Evolutionary conservation across 2,113 vertebrate species (phyloP), one percentile per base, ranked within the genome.

Genomic region (Trinectes maculatus): DNA sequence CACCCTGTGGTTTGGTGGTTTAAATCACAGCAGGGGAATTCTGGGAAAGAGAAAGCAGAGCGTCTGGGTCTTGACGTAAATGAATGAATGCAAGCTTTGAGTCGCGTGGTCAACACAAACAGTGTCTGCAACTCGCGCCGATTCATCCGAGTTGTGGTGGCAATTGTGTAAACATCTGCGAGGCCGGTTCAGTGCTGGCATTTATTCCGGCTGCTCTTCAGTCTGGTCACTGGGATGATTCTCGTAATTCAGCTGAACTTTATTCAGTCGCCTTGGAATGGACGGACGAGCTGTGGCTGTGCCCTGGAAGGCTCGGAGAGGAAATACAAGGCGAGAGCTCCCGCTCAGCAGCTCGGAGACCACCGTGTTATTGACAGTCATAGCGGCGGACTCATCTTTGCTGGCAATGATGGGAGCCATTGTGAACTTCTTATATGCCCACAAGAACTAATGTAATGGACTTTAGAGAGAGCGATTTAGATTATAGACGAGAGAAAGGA

Each of bases 161-260:
- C 47, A 74, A 44, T 54, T 56, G 65, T 71, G 46, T 71, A 80
- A 80, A 85, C 65, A 84, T 74, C 66, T 58, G 61, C 56, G 71
- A 76, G 62, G 47, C 59, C 10, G 58, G 74, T 47, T 79, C 55
- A 72, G 67, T 70, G 44, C 61, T 42, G 40, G 12, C 54, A 42
- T 25, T 84, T 71, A 58, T 79, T 72, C 60, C 67, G 57, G 68
- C 57, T 56, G 57, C 40, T 76, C 75, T 28, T 11, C 1, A 67
- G 49, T 82, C 42, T 44, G 71, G n/a, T n/a, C n/a, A 79, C 74
- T 59, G 68, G 43, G 67, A 57, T 69, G 83, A 90, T 90, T 87
- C 84, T 74, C 85, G 80, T 90, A 87, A 90, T 87, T 86, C 86
- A 54, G 82, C 83, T 88, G 77, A 92, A 91, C 86, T 88, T 85